These are phyloP conservation scores for Alauda arvensis DNA, from an alignment of 2,797 vertebrate genomes.

Conservation along the genomic window DNA sequence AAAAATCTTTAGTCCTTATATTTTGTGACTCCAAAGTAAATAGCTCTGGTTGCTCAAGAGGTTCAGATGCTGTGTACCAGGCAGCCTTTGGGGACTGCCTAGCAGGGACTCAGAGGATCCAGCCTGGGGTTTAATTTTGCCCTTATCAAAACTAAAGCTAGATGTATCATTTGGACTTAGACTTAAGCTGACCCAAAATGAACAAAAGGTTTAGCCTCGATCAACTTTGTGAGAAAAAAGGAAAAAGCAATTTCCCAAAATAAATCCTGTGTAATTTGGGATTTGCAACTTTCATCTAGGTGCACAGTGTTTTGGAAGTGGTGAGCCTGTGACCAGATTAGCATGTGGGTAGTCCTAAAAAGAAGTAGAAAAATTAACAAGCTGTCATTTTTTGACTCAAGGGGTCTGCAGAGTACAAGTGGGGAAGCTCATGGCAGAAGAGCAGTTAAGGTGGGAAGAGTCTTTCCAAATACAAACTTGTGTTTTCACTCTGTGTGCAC, in stretches of 20 bases:
- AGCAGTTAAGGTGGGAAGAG: neutral
- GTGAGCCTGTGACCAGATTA: neutral
- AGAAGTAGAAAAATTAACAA: neutral
- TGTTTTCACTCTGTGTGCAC: neutral
- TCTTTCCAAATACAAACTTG: neutral
- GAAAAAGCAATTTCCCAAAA: constrained; percentile 1
- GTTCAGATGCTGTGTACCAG: neutral
- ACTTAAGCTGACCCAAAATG: neutral
- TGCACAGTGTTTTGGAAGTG: neutral
- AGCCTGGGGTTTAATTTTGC: neutral
- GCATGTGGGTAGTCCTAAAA: neutral
- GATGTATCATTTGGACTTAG: neutral
- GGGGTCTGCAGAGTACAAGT: neutral
- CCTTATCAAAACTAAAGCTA: neutral
- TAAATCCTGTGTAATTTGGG: neutral
- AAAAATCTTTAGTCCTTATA: neutral
- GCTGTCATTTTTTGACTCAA: neutral
- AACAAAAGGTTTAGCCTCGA: neutral
- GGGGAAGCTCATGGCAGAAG: neutral
- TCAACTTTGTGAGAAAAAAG: neutral
- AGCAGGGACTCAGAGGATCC: neutral
- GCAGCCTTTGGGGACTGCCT: neutral
- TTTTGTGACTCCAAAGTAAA: neutral
- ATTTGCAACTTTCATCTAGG: neutral
- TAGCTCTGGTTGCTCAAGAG: neutral